Evolutionary conservation across 2,113 vertebrate genomes (phyloP).

Genomic region (Protobothrops flavoviridis): DNA sequence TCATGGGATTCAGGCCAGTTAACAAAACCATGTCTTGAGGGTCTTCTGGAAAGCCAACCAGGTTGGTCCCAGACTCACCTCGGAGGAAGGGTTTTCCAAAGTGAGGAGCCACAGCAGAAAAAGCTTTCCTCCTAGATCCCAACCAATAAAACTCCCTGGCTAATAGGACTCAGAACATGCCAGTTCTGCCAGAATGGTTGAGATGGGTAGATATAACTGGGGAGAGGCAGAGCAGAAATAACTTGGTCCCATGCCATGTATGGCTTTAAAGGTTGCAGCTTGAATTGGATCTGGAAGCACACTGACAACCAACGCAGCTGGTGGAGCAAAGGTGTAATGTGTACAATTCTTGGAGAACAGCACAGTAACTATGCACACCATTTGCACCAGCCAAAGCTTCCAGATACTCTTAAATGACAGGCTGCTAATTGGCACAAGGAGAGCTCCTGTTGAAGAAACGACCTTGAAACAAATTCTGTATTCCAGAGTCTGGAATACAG

Average conservation of each 20-base stretch:
- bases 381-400: neutral
- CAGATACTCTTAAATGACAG: neutral
- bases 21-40: neutral
- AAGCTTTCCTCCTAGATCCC: neutral
- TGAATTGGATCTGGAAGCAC: neutral
- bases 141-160: neutral
- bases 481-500: too few relatives aligned
- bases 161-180: neutral
- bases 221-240: neutral
- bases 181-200: neutral
- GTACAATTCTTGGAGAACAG: neutral
- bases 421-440: neutral
- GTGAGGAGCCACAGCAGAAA: neutral
- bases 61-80: neutral
- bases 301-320: neutral
- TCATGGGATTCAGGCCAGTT: neutral
- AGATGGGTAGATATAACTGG: neutral
- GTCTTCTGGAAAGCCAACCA: neutral
- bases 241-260: neutral
- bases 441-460: neutral
- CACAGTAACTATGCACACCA: neutral
- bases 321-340: neutral
- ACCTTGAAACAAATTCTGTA: neutral
- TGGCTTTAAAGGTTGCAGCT: neutral
- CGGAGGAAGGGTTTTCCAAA: neutral